Conservation (phyloP, 30 jellyfish, hydroid and myxozoan species). For the Aurelia coerulea region DNA sequence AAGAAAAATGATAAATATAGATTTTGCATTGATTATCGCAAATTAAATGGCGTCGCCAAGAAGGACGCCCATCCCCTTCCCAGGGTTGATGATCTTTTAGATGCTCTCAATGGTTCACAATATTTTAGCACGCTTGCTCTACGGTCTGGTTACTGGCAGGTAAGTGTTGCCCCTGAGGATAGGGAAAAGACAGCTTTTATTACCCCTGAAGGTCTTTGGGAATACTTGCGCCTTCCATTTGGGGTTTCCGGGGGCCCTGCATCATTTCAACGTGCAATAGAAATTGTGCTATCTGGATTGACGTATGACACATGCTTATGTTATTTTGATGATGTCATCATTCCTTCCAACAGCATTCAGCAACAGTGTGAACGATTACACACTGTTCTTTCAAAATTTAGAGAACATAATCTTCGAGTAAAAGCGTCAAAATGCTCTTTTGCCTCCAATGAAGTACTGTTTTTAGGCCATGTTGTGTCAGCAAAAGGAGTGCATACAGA, state of each 20-base stretch:
- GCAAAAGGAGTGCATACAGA: constrained; percentile 50
- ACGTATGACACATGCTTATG: constrained; percentile 49
- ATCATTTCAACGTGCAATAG: constrained; percentile 33
- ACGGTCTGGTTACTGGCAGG: constrained; percentile 58
- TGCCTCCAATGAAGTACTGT: constrained; percentile 25
- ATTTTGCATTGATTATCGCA: constrained; percentile 49
- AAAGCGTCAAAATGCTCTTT: constrained; percentile 48
- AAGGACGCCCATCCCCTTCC: constrained; percentile 74
- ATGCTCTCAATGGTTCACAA: constrained; percentile 41
- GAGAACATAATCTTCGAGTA: constrained; percentile 23
- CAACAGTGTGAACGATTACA: constrained; percentile 48
- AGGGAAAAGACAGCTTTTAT: constrained; percentile 44
- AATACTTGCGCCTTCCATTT: constrained; percentile 56
- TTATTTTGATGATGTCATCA: constrained; percentile 54
- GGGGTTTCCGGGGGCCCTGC: constrained; percentile 61
- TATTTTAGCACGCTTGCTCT: constrained; percentile 58
- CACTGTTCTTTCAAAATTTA: constrained; percentile 4
- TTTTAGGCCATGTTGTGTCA: constrained; percentile 65
- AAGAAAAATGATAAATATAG: constrained; percentile 32
- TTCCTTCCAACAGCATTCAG: constrained; percentile 21
- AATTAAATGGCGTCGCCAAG: constrained; percentile 40
- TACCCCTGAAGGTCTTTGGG: constrained; percentile 40
- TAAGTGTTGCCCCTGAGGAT: constrained; percentile 47
- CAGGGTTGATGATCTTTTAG: constrained; percentile 59
- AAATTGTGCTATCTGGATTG: constrained; percentile 49